phyloP scores from a whole-genome alignment of 2,113 vertebrate genomes.

The Sinocyclocheilus anshuiensis region DNA sequence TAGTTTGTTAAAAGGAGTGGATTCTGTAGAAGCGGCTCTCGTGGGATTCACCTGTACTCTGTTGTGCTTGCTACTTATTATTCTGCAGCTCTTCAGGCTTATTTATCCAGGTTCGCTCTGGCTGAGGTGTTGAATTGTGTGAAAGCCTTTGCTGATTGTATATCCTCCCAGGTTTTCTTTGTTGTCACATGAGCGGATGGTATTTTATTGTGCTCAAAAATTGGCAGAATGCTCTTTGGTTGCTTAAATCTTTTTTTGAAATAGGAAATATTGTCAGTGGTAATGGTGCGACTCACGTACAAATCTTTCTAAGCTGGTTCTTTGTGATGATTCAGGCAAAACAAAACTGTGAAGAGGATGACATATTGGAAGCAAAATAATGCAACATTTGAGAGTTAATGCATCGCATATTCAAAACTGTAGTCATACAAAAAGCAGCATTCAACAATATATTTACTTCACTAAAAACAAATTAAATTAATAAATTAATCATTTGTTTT shows the following conservation, averaged over 20 bases:
- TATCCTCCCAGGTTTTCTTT: slow-evolving; percentile 29
- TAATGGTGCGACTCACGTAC: background rate
- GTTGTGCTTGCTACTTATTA: slow-evolving; percentile 52
- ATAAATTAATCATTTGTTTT: background rate
- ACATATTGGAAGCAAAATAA: background rate
- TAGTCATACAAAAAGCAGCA: background rate
- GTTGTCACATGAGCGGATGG: slow-evolving; percentile 36
- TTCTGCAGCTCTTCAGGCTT: slow-evolving; percentile 46
- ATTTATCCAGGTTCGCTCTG: slow-evolving; percentile 44
- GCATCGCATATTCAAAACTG: background rate
- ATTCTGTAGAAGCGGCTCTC: slow-evolving; percentile 45
- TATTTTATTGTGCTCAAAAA: slow-evolving; percentile 36
- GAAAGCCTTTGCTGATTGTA: slow-evolving; percentile 19
- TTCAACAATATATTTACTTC: background rate
- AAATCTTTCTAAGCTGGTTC: background rate
- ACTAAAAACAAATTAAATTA: background rate
- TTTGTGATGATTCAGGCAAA: background rate
- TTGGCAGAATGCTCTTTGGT: slow-evolving; percentile 31
- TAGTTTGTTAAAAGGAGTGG: slow-evolving; percentile 55
- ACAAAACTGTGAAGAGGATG: background rate
- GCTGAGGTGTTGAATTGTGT: slow-evolving; percentile 43
- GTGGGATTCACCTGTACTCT: slow-evolving; percentile 31
- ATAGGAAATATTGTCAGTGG: background rate
- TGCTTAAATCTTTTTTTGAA: background rate
- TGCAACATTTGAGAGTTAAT: background rate